These are phyloP conservation scores for Priapulus caudatus DNA, from an alignment of 2,888 invertebrate genomes.

Conservation along the genomic window DNA sequence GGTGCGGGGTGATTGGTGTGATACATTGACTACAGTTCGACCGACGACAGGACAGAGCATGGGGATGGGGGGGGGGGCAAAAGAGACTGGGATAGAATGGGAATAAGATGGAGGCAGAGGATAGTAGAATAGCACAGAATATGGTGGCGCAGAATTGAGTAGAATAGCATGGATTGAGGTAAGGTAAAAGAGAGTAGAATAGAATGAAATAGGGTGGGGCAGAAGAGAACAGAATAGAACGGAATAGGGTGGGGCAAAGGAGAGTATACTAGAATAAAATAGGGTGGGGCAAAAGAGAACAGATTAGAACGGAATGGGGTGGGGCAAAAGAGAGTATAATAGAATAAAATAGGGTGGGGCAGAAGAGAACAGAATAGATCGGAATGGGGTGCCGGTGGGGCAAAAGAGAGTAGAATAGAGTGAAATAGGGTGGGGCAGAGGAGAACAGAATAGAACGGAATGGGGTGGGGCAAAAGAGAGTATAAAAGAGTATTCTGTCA, in stretches of 20 bases:
- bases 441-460: not conserved
- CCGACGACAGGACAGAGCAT: too few relatives aligned
- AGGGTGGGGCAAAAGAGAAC: not conserved
- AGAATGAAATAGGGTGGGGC: not conserved
- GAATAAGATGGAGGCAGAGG: not conserved
- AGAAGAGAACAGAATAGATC: not conserved
- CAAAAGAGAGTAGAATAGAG: slow-evolving; percentile 3
- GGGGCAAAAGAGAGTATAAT: not conserved
- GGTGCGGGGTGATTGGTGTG: too few relatives aligned
- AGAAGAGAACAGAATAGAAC: not conserved
- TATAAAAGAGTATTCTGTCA: too few relatives aligned
- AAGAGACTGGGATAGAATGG: not conserved
- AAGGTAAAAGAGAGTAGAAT: slow-evolving; percentile 1
- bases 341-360: slow-evolving; percentile 3
- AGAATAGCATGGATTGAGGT: not conserved
- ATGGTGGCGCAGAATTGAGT: not conserved
- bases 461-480: not conserved
- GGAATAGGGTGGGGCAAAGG: not conserved
- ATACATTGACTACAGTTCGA: too few relatives aligned
- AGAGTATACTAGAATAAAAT: not conserved
- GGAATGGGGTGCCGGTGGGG: too few relatives aligned
- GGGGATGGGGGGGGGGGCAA: too few relatives aligned
- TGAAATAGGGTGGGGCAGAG: slow-evolving; percentile 3
- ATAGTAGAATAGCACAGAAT: not conserved
- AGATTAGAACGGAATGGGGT: slow-evolving; percentile 1